Percentiles rank a stretch among this genome's conserved stretches.
phyloP scores from a whole-genome alignment of 2,797 vertebrate genomes.

The Cossypha caffra region DNA sequence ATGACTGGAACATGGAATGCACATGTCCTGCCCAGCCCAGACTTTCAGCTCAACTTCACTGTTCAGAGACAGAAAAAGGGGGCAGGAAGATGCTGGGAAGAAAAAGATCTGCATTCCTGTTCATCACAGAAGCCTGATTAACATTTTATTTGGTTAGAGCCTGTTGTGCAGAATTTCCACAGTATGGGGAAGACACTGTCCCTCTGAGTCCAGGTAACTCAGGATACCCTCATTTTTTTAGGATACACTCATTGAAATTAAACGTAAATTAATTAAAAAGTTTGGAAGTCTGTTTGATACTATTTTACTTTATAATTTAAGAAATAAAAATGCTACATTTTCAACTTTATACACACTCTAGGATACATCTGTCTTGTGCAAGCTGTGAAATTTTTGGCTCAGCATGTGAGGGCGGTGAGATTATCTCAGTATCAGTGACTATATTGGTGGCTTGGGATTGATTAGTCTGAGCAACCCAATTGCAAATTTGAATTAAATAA shows the following conservation, averaged over 20 bases:
- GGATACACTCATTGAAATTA: background rate
- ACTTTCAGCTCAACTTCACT: background rate
- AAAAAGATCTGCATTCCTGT: background rate
- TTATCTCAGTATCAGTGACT: background rate
- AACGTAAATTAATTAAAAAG: background rate
- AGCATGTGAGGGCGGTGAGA: background rate
- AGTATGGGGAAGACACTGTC: background rate
- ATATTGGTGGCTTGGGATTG: conserved; percentile 30
- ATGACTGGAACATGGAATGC: background rate
- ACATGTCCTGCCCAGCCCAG: background rate
- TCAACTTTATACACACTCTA: conserved; percentile 20
- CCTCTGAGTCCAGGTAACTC: background rate
- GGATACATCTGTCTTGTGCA: background rate
- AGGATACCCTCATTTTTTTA: background rate
- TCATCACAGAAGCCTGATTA: background rate
- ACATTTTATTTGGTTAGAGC: background rate
- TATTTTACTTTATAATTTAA: background rate
- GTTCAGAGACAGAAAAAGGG: background rate
- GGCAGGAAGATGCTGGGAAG: background rate
- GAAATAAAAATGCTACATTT: background rate
- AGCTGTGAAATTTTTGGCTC: background rate
- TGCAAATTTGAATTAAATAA: conserved; percentile 41
- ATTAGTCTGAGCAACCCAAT: background rate
- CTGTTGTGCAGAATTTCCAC: background rate
- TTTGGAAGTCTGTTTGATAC: background rate